Conservation (phyloP, 1,140 invertebrate genomes). For the Diorhabda elongata region DNA sequence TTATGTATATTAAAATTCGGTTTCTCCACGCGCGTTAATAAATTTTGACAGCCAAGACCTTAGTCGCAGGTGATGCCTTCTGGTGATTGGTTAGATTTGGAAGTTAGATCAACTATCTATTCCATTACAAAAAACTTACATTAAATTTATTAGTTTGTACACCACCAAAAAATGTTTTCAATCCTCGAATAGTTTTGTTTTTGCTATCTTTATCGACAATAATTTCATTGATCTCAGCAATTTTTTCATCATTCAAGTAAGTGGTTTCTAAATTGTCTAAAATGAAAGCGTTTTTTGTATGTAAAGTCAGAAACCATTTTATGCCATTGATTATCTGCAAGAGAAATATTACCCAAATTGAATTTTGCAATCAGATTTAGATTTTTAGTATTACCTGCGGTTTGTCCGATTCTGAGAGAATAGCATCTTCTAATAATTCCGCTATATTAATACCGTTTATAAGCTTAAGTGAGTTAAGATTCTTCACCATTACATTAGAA, state of each 20-base stretch:
- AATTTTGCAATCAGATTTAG: no score
- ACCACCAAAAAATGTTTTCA: conserved; percentile 39
- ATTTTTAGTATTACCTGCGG: conserved; percentile 27
- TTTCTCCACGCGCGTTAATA: no score
- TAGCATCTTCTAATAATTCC: conserved; percentile 36
- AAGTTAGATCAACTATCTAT: no score
- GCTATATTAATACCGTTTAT: conserved; percentile 37
- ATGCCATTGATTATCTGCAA: conserved; percentile 5
- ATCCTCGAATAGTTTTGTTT: conserved; percentile 25
- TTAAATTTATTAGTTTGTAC: conserved; percentile 33
- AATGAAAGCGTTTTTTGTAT: conserved; percentile 11
- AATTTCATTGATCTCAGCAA: conserved; percentile 27
- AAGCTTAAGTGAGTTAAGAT: conserved; percentile 24
- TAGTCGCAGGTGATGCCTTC: no score
- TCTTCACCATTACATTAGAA: conserved; percentile 26
- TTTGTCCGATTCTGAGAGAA: conserved; percentile 30
- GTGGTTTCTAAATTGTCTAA: conserved; percentile 31
- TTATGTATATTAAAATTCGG: no score
- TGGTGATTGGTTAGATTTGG: no score
- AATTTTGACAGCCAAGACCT: no score
- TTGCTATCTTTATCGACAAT: conserved; percentile 31
- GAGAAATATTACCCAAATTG: no score
- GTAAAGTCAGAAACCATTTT: conserved; percentile 20
- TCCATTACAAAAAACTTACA: conserved; percentile 18
- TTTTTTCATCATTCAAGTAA: conserved; percentile 29